Base-by-base conservation (phyloP, 2,113 vertebrate genomes). In the Pipra filicauda region DNA sequence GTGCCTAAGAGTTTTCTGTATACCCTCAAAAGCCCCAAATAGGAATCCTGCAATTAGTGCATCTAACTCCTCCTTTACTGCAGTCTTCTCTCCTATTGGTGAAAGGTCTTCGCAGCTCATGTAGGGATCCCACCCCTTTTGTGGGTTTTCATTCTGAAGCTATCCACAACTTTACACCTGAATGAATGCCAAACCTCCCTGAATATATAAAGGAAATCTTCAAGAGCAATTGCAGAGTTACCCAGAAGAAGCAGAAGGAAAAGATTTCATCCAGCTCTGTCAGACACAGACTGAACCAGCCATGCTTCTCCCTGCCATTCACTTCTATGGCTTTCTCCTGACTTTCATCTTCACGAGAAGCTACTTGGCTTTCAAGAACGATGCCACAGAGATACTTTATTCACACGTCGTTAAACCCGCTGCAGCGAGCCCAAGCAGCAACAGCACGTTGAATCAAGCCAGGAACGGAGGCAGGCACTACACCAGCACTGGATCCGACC, bases 371-470 rank as follows among this genome's bases (percentile, higher is more conserved):
- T 98, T 99, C 93, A 99, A 99, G 97, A 99, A 99, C 90, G 99
- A 99, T 97, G 99, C 98, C 48, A 99, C 99, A 39, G 99, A 99
- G 98, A 98, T 98, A 71, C 98, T 99, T 70, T 99, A 98, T 91
- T 96, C 99, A 3, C 99, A 98, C 77, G 98, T 98, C 55, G 98
- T 97, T 74, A 97, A 98, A 88, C 97, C 98, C 64, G 97, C 96
- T 27, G 97, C 97, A 57, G 98, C 98, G 96, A 96, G 96, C 67
- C 96, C 98, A 21, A 97, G 97, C 97, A 98, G 97, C 97, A 99
- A 99, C 74, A 98, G 98, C 96, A 98, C 99, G 73, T 75, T 99
- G 97, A 99, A 99, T 87, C 98, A 99, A 84, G 99, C 99, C 44
- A 97, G 99, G 62, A 98, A 98, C 26, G 99, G 99, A 84, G 99